These are phyloP conservation scores for Etheostoma nigrum DNA, from an alignment of 2,797 vertebrate genomes.

Conservation along the genomic window DNA sequence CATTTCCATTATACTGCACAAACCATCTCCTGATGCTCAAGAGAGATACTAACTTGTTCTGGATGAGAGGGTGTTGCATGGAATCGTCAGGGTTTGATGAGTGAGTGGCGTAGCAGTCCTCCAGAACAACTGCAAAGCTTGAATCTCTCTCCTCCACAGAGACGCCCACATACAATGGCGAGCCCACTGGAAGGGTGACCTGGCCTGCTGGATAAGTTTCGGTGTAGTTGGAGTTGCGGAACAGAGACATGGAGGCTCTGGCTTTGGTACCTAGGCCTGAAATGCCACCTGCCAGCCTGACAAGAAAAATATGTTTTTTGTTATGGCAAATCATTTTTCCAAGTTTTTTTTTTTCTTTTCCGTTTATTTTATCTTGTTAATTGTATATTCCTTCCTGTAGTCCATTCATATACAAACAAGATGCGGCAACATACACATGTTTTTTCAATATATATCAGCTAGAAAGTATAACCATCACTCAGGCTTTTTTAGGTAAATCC, in stretches of 20 bases:
- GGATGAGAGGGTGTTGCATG: conserved; percentile 79
- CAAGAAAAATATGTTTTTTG: background rate
- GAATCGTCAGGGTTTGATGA: conserved; percentile 56
- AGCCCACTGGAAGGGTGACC: conserved; percentile 66
- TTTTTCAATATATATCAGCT: no score
- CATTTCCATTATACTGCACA: background rate
- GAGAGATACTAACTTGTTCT: conserved; percentile 74
- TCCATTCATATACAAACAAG: background rate
- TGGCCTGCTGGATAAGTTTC: conserved; percentile 49
- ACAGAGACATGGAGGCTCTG: conserved; percentile 81
- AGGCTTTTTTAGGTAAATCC: background rate
- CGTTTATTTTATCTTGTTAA: background rate
- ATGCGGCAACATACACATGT: no score
- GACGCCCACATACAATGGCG: conserved; percentile 76
- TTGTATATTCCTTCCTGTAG: background rate
- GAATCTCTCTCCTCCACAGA: conserved; percentile 66
- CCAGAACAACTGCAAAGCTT: conserved; percentile 76
- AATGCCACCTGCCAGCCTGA: conserved; percentile 52
- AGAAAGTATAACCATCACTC: background rate
- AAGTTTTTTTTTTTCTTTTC: background rate
- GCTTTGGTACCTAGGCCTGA: conserved; percentile 61
- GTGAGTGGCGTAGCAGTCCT: conserved; percentile 81
- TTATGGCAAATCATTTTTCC: background rate
- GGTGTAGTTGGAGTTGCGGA: conserved; percentile 70
- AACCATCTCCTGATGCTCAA: background rate